A percentile compares a stretch with the other conserved stretches of the same genome.
These are phyloP conservation scores for Chloebia gouldiae DNA, from an alignment of 2,113 vertebrate species.

Conservation along the genomic window DNA sequence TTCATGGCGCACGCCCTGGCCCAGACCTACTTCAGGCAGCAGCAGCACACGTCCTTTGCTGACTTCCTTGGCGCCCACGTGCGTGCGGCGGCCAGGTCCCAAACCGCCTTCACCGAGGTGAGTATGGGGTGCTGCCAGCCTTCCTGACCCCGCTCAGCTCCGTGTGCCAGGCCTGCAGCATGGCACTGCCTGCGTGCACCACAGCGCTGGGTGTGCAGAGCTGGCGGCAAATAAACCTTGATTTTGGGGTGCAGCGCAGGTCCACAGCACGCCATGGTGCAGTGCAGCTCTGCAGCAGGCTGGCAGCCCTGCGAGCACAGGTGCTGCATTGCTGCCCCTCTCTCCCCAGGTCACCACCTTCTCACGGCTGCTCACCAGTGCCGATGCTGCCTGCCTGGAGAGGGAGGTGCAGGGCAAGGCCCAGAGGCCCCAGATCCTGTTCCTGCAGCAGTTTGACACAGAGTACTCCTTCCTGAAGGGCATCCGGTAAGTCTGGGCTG, in stretches of 20 bases:
- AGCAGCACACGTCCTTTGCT: constrained; percentile 81
- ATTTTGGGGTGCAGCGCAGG: not conserved
- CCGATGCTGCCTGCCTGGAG: constrained; percentile 72
- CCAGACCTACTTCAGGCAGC: constrained; percentile 76
- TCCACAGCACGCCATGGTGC: too few relatives aligned
- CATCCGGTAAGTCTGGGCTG: constrained; percentile 78
- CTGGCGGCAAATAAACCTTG: fast-evolving
- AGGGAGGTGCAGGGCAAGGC: constrained; percentile 49
- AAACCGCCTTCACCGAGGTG: constrained; percentile 86
- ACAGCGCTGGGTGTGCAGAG: fast-evolving
- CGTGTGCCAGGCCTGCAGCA: fast-evolving
- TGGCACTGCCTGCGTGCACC: fast-evolving
- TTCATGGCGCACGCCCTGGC: constrained; percentile 65
- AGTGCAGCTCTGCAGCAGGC: not conserved
- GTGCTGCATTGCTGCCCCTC: not conserved
- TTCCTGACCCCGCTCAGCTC: fast-evolving
- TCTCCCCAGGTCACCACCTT: constrained; percentile 88
- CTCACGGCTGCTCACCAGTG: constrained; percentile 88
- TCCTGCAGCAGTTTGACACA: constrained; percentile 92
- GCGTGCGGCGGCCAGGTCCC: not conserved
- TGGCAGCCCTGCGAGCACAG: not conserved
- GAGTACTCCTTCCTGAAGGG: constrained; percentile 88
- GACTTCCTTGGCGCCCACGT: constrained; percentile 81
- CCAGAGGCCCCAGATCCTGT: constrained; percentile 74
- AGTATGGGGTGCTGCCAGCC: fast-evolving